Base-by-base conservation (phyloP, 2,888 invertebrate genomes). In the Nemotelus pantherinus region DNA sequence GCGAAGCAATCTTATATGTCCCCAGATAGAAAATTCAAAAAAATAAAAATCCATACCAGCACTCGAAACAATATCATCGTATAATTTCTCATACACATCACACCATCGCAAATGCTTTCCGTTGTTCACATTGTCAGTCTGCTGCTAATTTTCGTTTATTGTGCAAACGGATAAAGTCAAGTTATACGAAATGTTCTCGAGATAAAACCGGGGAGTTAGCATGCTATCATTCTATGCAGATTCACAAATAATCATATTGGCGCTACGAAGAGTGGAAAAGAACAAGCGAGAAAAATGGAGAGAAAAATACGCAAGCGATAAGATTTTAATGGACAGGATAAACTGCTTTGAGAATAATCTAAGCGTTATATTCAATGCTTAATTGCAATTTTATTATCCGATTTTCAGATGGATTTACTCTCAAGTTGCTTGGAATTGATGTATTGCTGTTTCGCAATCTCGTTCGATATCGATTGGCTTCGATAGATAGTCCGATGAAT, bases 101-200 rank as follows among this genome's bases (percentile, higher is more conserved):
- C 25, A 25, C 25, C 25, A 25, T 25, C 25, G 25, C 25, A 25
- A 25, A 25, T 25, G 25, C 25, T 25, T 25, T 25, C 0, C 25
- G 25, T 25, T 25, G 25, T 25, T 25, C 25, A 25, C 25, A 25
- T 25, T 25, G 25, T 25, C 25, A 25, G 25, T 25, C 25, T 25
- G 25, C n/a, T 6, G 68, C 39, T 70, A 70, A 55, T 55, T 70
- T 43, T 41, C 70, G 53, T 70, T 47, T 41, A 60, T 63, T 74
- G 45, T 9, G 48, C 47, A 63, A 63, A 41, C 60, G 47, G 74
- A 74, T 74, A 48, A 60, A 63, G 60, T 58, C 44, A 55, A 55
- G 44, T 55, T 57, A 39, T 58, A 44, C 58, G 50, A 39, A 72
- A 58, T 45, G 58, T 44, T 55, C 44, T 53, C 50, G 7, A 3